Conservation (phyloP, 92 coral and sea anemone genomes). For the Palythoa heliodiscus region DNA sequence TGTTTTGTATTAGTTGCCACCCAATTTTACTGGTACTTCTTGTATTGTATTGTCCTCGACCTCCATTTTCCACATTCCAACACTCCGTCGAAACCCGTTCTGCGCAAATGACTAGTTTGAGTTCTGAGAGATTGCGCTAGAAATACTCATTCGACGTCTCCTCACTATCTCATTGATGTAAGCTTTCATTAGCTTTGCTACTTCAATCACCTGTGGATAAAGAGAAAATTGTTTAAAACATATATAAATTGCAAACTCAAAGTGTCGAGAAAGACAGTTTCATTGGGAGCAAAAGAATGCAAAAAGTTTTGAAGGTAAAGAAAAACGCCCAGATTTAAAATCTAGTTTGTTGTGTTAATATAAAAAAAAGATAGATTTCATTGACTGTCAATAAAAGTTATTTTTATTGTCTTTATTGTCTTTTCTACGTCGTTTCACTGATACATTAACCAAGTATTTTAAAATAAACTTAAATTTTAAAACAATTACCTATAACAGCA, state of each 20-base stretch:
- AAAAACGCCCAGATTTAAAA: no score
- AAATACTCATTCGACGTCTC: slow-evolving; percentile 71
- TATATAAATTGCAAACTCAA: background rate
- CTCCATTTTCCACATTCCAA: no score
- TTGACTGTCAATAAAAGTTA: no score
- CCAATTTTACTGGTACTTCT: background rate
- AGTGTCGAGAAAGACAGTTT: background rate
- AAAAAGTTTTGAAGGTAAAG: no score
- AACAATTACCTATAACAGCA: no score
- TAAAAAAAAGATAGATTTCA: no score
- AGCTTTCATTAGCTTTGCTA: slow-evolving; percentile 99
- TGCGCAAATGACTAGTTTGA: slow-evolving; percentile 51
- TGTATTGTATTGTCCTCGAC: background rate
- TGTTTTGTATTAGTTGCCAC: background rate
- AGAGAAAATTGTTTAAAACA: background rate
- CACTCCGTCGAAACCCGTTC: background rate
- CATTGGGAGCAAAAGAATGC: background rate
- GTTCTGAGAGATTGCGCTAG: slow-evolving; percentile 62
- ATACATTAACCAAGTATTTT: no score
- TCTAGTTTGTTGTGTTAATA: no score
- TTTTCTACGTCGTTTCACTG: no score
- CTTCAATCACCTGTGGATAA: slow-evolving; percentile 80
- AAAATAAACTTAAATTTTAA: no score
- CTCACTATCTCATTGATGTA: slow-evolving; percentile 98
- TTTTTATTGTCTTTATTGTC: no score